phyloP scores from a whole-genome alignment of 2,113 vertebrate species.

The Ictalurus furcatus region DNA sequence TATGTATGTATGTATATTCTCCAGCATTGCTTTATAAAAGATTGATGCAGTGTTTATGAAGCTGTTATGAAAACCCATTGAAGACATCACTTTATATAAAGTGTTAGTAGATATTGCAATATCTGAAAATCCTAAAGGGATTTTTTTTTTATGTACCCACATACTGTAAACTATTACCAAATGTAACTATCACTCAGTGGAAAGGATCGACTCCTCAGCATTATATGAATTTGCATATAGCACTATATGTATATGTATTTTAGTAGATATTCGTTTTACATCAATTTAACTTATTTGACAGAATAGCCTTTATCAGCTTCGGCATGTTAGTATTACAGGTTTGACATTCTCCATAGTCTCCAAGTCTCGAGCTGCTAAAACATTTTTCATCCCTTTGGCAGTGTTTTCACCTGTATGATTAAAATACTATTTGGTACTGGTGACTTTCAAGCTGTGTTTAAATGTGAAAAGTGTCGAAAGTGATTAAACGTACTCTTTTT shows the following conservation, averaged over 20 bases:
- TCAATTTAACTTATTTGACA: not conserved
- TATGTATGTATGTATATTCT: not conserved
- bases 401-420: not conserved
- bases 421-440: not conserved
- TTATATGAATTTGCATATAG: no score
- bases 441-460: not conserved
- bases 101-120: not conserved
- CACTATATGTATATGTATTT: no score
- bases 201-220: not conserved
- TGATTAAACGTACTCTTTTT: not conserved
- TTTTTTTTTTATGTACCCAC: no score
- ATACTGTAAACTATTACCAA: no score
- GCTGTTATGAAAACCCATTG: not conserved
- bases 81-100: not conserved
- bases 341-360: not conserved
- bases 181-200: no score
- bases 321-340: no score
- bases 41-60: conserved; percentile 8
- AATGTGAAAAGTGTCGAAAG: not conserved
- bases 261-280: not conserved
- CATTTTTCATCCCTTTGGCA: not conserved
- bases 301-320: not conserved
- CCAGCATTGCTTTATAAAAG: not conserved
- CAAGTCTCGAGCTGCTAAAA: not conserved
- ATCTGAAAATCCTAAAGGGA: conserved; percentile 3